Evolutionary conservation across 2,113 vertebrate genomes (phyloP), one percentile per base, ranked within the genome.

Genomic region (Sinocyclocheilus anshuiensis): DNA sequence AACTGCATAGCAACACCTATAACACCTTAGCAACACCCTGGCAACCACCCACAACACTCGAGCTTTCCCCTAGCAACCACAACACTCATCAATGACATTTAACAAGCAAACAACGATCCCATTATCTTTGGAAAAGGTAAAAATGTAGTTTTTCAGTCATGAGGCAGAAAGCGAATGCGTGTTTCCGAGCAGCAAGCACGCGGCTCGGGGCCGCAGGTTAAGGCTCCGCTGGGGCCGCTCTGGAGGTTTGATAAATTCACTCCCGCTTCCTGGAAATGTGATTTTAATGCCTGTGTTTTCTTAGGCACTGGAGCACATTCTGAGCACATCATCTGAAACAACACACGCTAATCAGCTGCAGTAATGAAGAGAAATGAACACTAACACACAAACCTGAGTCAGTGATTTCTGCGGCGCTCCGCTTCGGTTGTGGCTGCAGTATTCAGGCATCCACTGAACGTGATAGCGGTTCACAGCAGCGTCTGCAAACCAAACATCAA

Each of bases 361-460:
- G 9, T 77, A 69, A 53, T 67, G 53, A 76, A 59, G 63, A 76
- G 71, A 18, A 67, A 78, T 67, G 33, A n/a, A 45, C 76, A 33
- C 48, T 11, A 55, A 77, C 33, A 33, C 55, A 91, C 91, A 90
- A 90, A 99, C 97, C 6, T 97, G 96, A 9, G 97, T 97, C 87
- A 95, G 86, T 1, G 96, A 95, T 87, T 96, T 96, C 90, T 94
- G 95, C 0, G 91, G 91, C 63, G 91, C 88, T 76, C 94, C 91
- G 2, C 95, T 98, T 83, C 94, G 92, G 24, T 99, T 99, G 91
- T 96, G 95, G 83, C 91, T 89, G 90, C 98, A 99, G 88, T 93
- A 95, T 89, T 99, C 97, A 0, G 95, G 95, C 29, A 94, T 92
- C 97, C 97, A 99, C 88, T 96, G 96, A 83, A 99, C 96, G 0